Evolutionary conservation across 37 sponge, comb jelly and placozoan species (phyloP), one percentile per base, ranked within the genome.

Genomic region (Chondrosia reniformis): DNA sequence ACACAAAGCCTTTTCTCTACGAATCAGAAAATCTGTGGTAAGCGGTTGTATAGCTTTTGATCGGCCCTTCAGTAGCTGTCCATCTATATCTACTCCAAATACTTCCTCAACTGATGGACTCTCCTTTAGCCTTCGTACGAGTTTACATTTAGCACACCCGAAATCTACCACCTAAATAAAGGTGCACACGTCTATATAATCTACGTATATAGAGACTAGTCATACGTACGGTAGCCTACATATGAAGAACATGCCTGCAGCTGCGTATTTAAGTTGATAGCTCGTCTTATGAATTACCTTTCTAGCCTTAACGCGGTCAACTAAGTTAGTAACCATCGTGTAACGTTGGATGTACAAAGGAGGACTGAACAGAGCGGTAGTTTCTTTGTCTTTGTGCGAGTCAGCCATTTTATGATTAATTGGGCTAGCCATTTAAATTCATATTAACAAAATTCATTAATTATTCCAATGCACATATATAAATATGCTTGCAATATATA

Each of bases 321-420:
- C 77, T 3, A 80, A 36, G 0, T 85, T 69, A 0, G 84, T 66
- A n/a, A 80, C 95, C 34, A 54, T 49, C 13, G 37, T 45, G 80
- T 97, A 97, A 24, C 97, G 82, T 63, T 97, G 97, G 24, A 42
- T 77, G 64, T 93, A 97, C 6, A 97, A 72, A 17, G 94, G 94
- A 46, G 97, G 97, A 33, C 38, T 58, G 46, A 96, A 96, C 36
- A 21, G 43, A 10, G 84, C 79, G 0, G 78, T 85, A 28, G 73
- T 85, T 2, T 38, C 33, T 9, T 30, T 44, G 33, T 86, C 81
- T 3, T 89, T 88, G 32, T 77, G 55, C 40, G 15, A 49, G n/a
- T 59, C 61, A 59, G 61, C 61, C 61, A 59, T 59, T 25, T 15
- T 10, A 49, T 19, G 52, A 15, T 49, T 19, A 49, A 49, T 49